Base-by-base conservation (phyloP, 2,113 vertebrate species). In the Haemorhous mexicanus region DNA sequence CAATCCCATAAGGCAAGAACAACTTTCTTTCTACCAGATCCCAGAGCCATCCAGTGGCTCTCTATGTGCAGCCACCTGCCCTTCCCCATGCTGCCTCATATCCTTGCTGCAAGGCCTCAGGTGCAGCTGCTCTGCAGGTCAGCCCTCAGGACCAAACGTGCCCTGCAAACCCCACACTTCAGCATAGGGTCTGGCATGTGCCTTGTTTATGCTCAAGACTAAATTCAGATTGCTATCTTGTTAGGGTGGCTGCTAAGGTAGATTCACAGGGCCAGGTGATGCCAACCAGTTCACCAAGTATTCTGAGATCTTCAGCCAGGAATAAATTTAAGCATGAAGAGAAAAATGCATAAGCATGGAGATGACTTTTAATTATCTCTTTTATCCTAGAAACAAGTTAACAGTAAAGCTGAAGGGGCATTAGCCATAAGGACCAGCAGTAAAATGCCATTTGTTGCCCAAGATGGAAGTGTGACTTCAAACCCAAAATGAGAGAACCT, bases 101-200 rank as follows among this genome's bases (percentile, higher is more conserved):
- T 43, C 41, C 4, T n/a, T 46, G 62, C 92, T 55, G 39, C 56
- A 61, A 73, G n/a, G 46, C 61, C 90, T 7, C 28, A 11, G 69
- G 35, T 56, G 33, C 64, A 43, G 50, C 46, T 6, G 4, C 50
- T 5, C 58, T 46, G 32, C 1, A 1, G 20, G 32, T 68, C 58
- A 56, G n/a, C 55, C 13, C 52, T 73, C 35, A 10, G 27, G 44
- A 76, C 44, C 18, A 56, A n/a, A 49, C 5, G 37, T 37, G 43
- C 52, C 78, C 61, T 33, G 3, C 11, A 30, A 44, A 30, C 49
- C n/a, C 24, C 41, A 37, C 2, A 1, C 47, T 49, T 66, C 41
- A 33, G 15, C 12, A 1, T 1, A 49, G 26, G 24, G 21, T 58
- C 70, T 69, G 61, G 19, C 59, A 44, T 0, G 0, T 44, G 27